phyloP scores from a whole-genome alignment of 2,113 vertebrate species.

The Takifugu bimaculatus region DNA sequence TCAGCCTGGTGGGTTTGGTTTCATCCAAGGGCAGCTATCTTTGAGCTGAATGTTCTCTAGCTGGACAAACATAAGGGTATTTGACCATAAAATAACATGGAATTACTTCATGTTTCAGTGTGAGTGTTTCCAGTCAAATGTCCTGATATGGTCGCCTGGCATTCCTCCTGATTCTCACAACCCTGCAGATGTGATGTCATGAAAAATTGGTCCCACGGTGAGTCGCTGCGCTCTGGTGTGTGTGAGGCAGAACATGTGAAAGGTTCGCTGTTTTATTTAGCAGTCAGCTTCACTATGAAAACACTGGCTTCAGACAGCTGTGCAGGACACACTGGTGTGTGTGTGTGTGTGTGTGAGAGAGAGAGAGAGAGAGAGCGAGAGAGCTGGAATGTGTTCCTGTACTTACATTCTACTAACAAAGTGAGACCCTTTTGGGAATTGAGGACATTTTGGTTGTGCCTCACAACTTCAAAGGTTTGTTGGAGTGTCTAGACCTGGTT shows the following conservation, averaged over 20 bases:
- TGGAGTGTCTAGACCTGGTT: too few species aligned
- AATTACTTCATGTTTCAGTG: too few species aligned
- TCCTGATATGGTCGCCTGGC: conserved; percentile 51
- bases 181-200: conserved; percentile 62
- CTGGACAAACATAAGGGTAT: too few species aligned
- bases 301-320: conserved; percentile 17
- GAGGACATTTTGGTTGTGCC: conserved; percentile 2
- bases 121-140: conserved; percentile 34
- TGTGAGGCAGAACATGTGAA: conserved; percentile 5
- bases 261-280: conserved; percentile 15
- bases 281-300: conserved; percentile 41
- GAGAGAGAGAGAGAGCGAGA: too few species aligned
- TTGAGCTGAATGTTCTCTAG: too few species aligned
- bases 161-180: conserved; percentile 61
- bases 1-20: too few species aligned
- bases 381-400: conserved; percentile 1
- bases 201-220: conserved; percentile 20
- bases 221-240: conserved; percentile 13
- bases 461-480: conserved; percentile 20
- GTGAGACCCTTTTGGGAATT: conserved; percentile 4
- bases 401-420: too few species aligned
- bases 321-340: conserved; percentile 22
- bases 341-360: conserved; percentile 11
- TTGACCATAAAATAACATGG: too few species aligned
- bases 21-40: too few species aligned